These are phyloP conservation scores for Spinus pinus DNA, from an alignment of 2,797 vertebrate genomes.

Conservation along the genomic window DNA sequence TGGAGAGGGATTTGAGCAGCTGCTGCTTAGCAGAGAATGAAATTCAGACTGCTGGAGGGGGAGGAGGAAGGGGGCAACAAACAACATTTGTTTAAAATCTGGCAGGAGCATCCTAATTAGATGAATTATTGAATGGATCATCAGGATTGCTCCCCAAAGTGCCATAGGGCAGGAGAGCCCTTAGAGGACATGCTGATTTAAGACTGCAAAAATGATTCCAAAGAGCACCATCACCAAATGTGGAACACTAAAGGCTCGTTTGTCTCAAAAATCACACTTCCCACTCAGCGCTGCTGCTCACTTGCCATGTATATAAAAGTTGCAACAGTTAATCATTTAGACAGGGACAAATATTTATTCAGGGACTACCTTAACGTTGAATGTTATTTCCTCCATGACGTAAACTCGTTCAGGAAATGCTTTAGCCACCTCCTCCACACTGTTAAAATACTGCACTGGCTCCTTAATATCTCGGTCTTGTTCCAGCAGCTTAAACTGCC, in stretches of 20 bases:
- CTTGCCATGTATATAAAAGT: slow-evolving; percentile 3
- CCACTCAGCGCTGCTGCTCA: background rate
- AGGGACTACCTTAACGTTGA: slow-evolving; percentile 95
- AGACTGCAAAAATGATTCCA: background rate
- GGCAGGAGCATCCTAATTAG: slow-evolving; percentile 50
- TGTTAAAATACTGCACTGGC: slow-evolving; percentile 97
- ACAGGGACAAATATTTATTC: slow-evolving; percentile 72
- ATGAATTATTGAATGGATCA: slow-evolving; percentile 45
- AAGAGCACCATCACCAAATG: background rate
- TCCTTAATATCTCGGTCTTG: slow-evolving; percentile 99
- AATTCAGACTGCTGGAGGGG: slow-evolving; percentile 17
- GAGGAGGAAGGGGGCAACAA: slow-evolving; percentile 42
- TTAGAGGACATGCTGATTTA: slow-evolving; percentile 6
- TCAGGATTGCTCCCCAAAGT: background rate
- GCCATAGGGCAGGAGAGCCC: background rate
- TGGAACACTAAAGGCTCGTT: background rate
- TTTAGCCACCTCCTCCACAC: slow-evolving; percentile 99
- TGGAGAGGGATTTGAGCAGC: slow-evolving; percentile 61
- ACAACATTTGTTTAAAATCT: slow-evolving; percentile 61
- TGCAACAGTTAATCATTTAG: slow-evolving; percentile 56
- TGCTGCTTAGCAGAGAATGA: slow-evolving; percentile 55
- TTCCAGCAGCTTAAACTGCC: slow-evolving; percentile 98
- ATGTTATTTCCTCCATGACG: slow-evolving; percentile 99
- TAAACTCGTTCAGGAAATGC: slow-evolving; percentile 98
- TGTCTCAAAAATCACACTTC: slow-evolving; percentile 42